Conservation (phyloP, 2,113 vertebrate genomes). For the Xenopus borealis region DNA sequence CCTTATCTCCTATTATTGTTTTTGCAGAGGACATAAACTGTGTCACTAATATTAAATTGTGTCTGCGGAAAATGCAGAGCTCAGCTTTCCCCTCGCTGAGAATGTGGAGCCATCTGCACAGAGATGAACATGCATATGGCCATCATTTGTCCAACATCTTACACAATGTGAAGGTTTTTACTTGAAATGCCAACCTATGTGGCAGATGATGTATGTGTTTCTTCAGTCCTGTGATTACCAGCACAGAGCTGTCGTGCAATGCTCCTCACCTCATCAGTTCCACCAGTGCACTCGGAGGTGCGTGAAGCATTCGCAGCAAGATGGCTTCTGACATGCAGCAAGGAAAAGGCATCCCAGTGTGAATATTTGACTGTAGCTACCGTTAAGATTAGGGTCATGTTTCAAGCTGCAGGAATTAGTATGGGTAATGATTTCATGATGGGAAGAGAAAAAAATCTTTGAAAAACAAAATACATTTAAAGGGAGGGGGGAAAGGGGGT, state of each 20-base stretch:
- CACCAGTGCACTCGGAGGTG: conserved; percentile 90
- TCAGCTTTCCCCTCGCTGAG: conserved; percentile 86
- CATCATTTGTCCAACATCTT: conserved; percentile 98
- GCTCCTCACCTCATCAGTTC: conserved; percentile 99
- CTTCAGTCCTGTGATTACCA: conserved; percentile 99
- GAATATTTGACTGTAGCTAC: conserved; percentile 87
- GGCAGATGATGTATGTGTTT: conserved; percentile 99
- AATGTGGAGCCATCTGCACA: conserved; percentile 85
- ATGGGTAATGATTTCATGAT: conserved; percentile 86
- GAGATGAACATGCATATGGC: conserved; percentile 92
- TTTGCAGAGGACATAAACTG: conserved; percentile 88
- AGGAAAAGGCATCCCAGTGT: conserved; percentile 77
- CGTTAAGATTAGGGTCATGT: conserved; percentile 82
- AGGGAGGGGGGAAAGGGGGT: conserved; percentile 52
- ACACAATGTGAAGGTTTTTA: conserved; percentile 96
- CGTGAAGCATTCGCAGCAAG: conserved; percentile 92
- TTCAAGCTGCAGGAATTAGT: conserved; percentile 86
- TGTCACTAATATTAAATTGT: conserved; percentile 90
- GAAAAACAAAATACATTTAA: conserved; percentile 81
- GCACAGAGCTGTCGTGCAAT: conserved; percentile 87
- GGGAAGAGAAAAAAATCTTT: conserved; percentile 80
- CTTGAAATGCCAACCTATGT: conserved; percentile 93
- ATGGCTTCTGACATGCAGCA: conserved; percentile 93
- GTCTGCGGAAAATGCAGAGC: conserved; percentile 79
- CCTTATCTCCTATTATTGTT: conserved; percentile 91